phyloP scores from a whole-genome alignment of 2,888 invertebrate species.

The Sturmia bella region DNA sequence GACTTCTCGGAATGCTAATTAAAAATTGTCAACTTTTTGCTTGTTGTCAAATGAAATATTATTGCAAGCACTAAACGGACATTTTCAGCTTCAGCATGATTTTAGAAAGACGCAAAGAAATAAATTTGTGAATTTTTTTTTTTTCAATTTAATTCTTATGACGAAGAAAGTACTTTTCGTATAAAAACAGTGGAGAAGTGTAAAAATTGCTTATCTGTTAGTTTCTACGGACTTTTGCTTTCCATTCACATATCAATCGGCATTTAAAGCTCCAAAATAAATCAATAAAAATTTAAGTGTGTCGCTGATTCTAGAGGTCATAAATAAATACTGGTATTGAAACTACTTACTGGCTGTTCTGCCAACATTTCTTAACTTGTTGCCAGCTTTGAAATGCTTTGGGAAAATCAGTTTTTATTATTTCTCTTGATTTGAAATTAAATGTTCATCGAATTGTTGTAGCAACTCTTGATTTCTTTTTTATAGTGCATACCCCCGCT shows the following conservation, averaged over 20 bases:
- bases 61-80: not conserved
- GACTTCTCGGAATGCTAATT: conserved; percentile 9
- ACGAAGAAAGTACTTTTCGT: conserved; percentile 3
- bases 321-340: conserved; percentile 58
- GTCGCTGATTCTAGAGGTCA: conserved; percentile 74
- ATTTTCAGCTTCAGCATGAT: conserved; percentile 17
- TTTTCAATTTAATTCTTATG: not conserved
- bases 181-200: not conserved
- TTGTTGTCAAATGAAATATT: not conserved
- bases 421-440: conserved; percentile 8
- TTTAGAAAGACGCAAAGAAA: conserved; percentile 24
- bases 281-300: conserved; percentile 76
- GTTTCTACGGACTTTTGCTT: conserved; percentile 73
- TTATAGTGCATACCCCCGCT: conserved; percentile 37
- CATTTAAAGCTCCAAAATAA: conserved; percentile 77
- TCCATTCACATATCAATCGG: conserved; percentile 76
- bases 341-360: not conserved
- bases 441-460: no score
- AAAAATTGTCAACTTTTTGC: conserved; percentile 2
- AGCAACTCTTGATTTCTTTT: not conserved
- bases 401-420: conserved; percentile 3
- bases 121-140: conserved; percentile 4
- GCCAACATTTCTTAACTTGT: conserved; percentile 1
- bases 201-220: conserved; percentile 58
- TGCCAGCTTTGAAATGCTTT: conserved; percentile 2